A percentile compares a stretch with the other conserved stretches of the same genome.
These are phyloP conservation scores for Mallotus villosus DNA, from an alignment of 2,797 vertebrate genomes.

Conservation along the genomic window DNA sequence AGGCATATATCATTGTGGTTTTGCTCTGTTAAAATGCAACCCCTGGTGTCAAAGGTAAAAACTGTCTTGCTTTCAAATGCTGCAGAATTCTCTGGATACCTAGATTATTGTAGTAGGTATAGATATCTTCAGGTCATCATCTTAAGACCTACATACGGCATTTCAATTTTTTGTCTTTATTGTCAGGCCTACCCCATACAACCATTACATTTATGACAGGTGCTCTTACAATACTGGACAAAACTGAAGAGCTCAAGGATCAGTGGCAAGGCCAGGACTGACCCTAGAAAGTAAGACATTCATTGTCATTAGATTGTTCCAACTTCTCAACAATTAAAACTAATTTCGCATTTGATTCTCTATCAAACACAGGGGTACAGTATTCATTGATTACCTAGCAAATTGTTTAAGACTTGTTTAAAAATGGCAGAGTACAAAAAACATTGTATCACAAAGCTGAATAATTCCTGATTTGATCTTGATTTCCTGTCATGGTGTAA, in stretches of 20 bases:
- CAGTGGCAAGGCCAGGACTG: conserved; percentile 61
- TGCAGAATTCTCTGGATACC: too few species aligned
- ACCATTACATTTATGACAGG: conserved; percentile 78
- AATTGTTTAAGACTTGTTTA: conserved; percentile 75
- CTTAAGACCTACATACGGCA: not conserved
- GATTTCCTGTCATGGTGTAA: conserved; percentile 71
- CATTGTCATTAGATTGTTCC: conserved; percentile 82
- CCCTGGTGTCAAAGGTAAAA: too few species aligned
- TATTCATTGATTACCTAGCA: conserved; percentile 70
- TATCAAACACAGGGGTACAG: conserved; percentile 69
- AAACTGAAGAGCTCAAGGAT: conserved; percentile 67
- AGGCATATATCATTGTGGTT: too few species aligned
- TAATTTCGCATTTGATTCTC: conserved; percentile 66
- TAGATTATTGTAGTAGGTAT: too few species aligned
- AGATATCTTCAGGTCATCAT: too few species aligned
- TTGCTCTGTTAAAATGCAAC: too few species aligned
- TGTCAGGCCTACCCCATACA: conserved; percentile 75
- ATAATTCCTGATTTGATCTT: conserved; percentile 80
- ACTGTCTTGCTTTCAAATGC: too few species aligned
- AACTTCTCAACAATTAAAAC: conserved; percentile 73
- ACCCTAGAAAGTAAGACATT: conserved; percentile 78
- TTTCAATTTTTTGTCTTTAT: conserved; percentile 74
- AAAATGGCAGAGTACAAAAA: conserved; percentile 82
- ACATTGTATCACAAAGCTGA: conserved; percentile 77
- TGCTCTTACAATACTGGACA: conserved; percentile 80